A percentile compares a stretch with the other conserved stretches of the same genome.
These are phyloP conservation scores for Pavo muticus DNA, from an alignment of 2,113 vertebrate species.

Conservation along the genomic window DNA sequence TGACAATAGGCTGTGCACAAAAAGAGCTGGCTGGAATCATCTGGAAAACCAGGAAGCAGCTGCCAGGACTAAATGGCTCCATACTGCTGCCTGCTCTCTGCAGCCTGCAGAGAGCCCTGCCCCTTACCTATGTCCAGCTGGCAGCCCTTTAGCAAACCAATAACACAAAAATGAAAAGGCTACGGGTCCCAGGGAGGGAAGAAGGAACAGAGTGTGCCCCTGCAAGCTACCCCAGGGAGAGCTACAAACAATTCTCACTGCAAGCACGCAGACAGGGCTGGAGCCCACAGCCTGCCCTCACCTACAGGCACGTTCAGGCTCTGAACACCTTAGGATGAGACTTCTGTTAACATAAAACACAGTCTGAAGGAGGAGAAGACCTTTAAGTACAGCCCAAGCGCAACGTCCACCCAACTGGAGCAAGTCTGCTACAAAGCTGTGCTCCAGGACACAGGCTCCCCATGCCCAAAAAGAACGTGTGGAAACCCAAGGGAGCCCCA, in stretches of 20 bases:
- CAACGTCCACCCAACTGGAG: neutral
- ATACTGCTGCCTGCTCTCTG: neutral
- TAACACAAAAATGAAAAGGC: neutral
- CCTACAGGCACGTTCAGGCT: neutral
- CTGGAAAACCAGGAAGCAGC: slow-evolving; percentile 54
- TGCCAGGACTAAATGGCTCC: slow-evolving; percentile 40
- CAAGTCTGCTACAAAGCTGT: accelerated
- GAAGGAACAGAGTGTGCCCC: neutral
- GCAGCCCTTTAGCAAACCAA: slow-evolving; percentile 7
- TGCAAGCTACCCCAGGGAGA: neutral
- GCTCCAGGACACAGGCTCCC: neutral
- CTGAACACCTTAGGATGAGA: neutral
- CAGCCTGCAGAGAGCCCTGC: slow-evolving; percentile 11
- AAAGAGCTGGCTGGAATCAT: slow-evolving; percentile 61
- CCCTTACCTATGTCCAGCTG: slow-evolving; percentile 1
- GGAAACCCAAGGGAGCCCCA: neutral
- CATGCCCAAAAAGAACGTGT: neutral
- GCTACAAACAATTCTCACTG: neutral
- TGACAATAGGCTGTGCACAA: slow-evolving; percentile 31
- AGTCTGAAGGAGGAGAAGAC: neutral
- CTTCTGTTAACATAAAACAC: neutral
- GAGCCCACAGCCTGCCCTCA: neutral
- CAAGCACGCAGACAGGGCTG: neutral
- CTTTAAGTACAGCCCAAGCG: neutral
- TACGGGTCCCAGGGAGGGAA: neutral